Conservation (phyloP, 2,113 vertebrate species). For the Cromileptes altivelis region DNA sequence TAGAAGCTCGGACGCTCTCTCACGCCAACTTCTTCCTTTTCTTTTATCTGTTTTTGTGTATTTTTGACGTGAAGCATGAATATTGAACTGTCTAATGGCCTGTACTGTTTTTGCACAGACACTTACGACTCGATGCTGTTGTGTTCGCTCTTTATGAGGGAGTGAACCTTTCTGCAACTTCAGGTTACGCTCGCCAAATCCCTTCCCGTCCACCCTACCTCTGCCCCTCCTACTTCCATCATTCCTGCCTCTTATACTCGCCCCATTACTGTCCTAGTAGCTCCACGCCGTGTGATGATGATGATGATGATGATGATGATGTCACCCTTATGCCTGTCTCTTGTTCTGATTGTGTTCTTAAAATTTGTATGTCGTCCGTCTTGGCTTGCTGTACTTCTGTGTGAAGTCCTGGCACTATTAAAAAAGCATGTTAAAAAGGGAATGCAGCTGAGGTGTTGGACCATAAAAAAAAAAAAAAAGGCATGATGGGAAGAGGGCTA, state of each 20-base stretch:
- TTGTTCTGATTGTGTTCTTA: constrained; percentile 68
- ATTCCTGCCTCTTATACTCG: constrained; percentile 49
- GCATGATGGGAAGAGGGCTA: constrained; percentile 45
- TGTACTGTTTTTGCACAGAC: constrained; percentile 83
- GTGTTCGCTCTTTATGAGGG: constrained; percentile 56
- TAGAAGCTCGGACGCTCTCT: constrained; percentile 41
- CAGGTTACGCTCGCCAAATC: constrained; percentile 71
- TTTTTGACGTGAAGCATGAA: constrained; percentile 70
- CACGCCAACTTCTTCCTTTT: constrained; percentile 19
- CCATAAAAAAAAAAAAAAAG: background rate
- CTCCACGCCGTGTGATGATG: constrained; percentile 34
- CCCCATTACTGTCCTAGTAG: constrained; percentile 45
- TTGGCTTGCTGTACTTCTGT: constrained; percentile 76
- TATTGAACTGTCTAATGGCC: constrained; percentile 65
- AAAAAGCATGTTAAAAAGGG: constrained; percentile 70
- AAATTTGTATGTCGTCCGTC: constrained; percentile 67
- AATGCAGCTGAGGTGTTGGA: constrained; percentile 45
- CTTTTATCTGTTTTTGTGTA: constrained; percentile 7
- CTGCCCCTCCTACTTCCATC: constrained; percentile 35
- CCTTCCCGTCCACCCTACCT: constrained; percentile 22
- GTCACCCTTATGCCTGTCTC: constrained; percentile 69
- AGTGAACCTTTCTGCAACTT: constrained; percentile 81
- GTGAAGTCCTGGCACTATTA: constrained; percentile 68
- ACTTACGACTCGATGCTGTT: constrained; percentile 80
- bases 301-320: constrained; percentile 42